These are phyloP conservation scores for Eretmocerus hayati DNA, from an alignment of 2,888 invertebrate species.

Conservation along the genomic window DNA sequence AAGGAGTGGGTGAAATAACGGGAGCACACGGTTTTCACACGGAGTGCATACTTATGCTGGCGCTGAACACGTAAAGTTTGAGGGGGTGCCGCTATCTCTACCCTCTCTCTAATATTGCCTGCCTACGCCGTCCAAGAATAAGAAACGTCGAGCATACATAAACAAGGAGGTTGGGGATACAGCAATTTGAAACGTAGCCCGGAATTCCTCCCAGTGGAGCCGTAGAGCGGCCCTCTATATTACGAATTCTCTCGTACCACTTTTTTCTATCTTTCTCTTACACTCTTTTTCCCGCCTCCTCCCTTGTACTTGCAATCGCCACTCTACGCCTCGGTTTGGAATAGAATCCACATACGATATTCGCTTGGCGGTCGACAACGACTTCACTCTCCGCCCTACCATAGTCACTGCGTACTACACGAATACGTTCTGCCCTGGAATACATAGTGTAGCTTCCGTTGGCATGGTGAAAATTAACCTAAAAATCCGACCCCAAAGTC, in stretches of 20 bases:
- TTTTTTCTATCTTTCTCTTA: conserved; percentile 19
- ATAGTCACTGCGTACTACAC: too few relatives aligned
- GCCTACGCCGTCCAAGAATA: conserved; percentile 44
- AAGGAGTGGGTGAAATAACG: background rate
- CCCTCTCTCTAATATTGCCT: conserved; percentile 7
- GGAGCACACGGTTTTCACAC: conserved; percentile 22
- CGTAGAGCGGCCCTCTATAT: conserved; percentile 47
- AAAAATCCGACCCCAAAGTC: too few relatives aligned
- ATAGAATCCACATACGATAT: too few relatives aligned
- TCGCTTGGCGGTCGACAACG: too few relatives aligned
- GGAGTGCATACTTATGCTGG: conserved; percentile 44
- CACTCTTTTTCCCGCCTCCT: conserved; percentile 1
- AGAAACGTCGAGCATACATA: conserved; percentile 47
- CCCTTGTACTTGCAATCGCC: too few relatives aligned
- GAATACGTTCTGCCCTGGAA: too few relatives aligned
- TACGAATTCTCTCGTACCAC: conserved; percentile 42
- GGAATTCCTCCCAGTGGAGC: conserved; percentile 47
- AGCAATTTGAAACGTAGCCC: conserved; percentile 49
- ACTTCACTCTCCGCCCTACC: too few relatives aligned
- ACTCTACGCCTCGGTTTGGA: too few relatives aligned
- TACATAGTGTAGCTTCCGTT: too few relatives aligned
- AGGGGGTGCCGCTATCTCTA: conserved; percentile 22
- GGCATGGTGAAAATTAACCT: too few relatives aligned
- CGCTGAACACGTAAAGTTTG: conserved; percentile 45
- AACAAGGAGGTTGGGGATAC: conserved; percentile 48